phyloP scores from a whole-genome alignment of 2,113 vertebrate genomes.

The Epinephelus fuscoguttatus region DNA sequence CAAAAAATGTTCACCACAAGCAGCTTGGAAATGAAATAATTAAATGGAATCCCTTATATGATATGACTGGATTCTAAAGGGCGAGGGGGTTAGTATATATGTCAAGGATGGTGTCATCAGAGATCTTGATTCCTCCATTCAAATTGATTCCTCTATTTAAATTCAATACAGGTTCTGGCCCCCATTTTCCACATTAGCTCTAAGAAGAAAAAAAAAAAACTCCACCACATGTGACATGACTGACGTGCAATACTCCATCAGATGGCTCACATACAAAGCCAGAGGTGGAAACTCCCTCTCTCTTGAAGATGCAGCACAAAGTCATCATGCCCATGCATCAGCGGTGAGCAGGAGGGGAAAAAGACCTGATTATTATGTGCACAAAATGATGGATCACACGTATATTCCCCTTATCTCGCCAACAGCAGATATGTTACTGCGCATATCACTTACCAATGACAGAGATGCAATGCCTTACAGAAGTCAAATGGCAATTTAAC shows the following conservation, averaged over 20 bases:
- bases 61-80: conserved; percentile 51
- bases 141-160: conserved; percentile 58
- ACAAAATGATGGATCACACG: conserved; percentile 68
- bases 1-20: conserved; percentile 49
- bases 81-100: conserved; percentile 42
- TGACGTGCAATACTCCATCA: conserved; percentile 54
- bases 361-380: conserved; percentile 70
- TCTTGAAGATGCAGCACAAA: conserved; percentile 54
- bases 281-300: conserved; percentile 33
- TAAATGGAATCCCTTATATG: conserved; percentile 44
- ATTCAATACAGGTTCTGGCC: conserved; percentile 27
- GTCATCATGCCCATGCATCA: conserved; percentile 38
- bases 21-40: conserved; percentile 63
- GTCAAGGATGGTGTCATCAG: conserved; percentile 42
- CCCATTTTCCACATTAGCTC: conserved; percentile 45
- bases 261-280: conserved; percentile 58
- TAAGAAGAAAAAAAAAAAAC: conserved; percentile 1
- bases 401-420: conserved; percentile 66
- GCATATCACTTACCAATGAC: conserved; percentile 64
- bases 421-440: conserved; percentile 55
- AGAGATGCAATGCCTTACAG: conserved; percentile 63
- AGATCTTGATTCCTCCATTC: conserved; percentile 47
- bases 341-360: conserved; percentile 43
- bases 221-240: conserved; percentile 39
- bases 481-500: conserved; percentile 75